Evolutionary conservation across 2,888 invertebrate genomes (phyloP).

Genomic region (Drosophila anomalata): DNA sequence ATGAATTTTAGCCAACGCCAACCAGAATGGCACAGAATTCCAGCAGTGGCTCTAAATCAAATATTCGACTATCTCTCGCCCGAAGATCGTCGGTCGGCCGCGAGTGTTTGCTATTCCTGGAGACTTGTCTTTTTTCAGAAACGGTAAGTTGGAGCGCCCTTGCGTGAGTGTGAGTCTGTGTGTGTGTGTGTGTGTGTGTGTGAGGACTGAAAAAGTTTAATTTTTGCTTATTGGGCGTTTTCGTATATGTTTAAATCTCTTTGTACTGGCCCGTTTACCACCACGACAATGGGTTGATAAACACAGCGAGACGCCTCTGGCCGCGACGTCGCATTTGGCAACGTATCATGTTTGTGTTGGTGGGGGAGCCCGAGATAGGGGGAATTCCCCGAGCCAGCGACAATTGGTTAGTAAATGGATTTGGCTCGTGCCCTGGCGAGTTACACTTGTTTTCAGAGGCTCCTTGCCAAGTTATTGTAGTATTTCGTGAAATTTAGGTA

Average conservation of each 20-base stretch:
- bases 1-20: constrained; percentile 67
- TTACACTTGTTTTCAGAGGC: constrained; percentile 2
- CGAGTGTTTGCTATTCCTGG: constrained; percentile 86
- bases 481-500: not conserved
- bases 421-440: constrained; percentile 1
- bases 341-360: constrained; percentile 35
- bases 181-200: constrained; percentile 4
- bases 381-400: constrained; percentile 5
- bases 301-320: not conserved
- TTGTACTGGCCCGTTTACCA: constrained; percentile 21
- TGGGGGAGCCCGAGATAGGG: constrained; percentile 18
- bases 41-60: constrained; percentile 84
- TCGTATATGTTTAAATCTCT: constrained; percentile 2
- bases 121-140: constrained; percentile 84
- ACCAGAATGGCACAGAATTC: constrained; percentile 82
- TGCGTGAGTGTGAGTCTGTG: constrained; percentile 12
- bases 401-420: not conserved
- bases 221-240: constrained; percentile 11
- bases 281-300: constrained; percentile 12
- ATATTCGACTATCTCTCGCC: constrained; percentile 83
- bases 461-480: not conserved
- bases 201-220: constrained; percentile 22
- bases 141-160: constrained; percentile 75
- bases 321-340: constrained; percentile 25
- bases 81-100: constrained; percentile 85